Evolutionary conservation across 2,797 vertebrate species (phyloP).

Genomic region (Cuculus canorus): DNA sequence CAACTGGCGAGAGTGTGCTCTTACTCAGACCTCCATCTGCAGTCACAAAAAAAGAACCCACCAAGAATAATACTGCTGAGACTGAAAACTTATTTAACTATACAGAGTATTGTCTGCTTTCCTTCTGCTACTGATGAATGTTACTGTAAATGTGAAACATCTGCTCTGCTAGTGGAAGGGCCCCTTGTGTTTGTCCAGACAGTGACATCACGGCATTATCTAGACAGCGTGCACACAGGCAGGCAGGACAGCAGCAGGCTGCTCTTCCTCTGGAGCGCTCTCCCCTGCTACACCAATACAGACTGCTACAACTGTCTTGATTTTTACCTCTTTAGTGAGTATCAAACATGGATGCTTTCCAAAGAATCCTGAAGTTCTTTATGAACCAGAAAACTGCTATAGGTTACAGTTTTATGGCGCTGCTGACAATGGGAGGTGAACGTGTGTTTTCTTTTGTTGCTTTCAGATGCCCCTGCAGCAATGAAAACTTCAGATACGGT

Average conservation of each 20-base stretch:
- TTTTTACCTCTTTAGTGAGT: not conserved
- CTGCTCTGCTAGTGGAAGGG: not conserved
- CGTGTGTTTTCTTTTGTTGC: slow-evolving; percentile 89
- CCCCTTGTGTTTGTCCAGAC: not conserved
- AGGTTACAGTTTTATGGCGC: slow-evolving; percentile 92
- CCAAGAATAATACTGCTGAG: not conserved
- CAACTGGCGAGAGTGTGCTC: not conserved
- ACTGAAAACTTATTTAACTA: not conserved
- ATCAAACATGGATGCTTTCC: slow-evolving; percentile 86
- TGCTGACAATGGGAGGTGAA: slow-evolving; percentile 90
- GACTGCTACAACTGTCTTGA: accelerated
- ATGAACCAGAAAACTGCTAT: slow-evolving; percentile 87
- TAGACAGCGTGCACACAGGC: not conserved
- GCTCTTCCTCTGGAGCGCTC: slow-evolving; percentile 11
- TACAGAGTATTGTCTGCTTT: not conserved
- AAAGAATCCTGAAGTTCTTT: slow-evolving; percentile 84
- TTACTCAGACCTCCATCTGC: not conserved
- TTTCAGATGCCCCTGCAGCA: slow-evolving; percentile 92
- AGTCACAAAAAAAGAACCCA: not conserved
- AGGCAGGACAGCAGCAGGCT: not conserved
- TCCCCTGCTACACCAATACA: not conserved
- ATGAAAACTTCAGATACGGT: slow-evolving; percentile 87
- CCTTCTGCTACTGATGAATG: accelerated
- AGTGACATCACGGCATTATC: slow-evolving; percentile 35
- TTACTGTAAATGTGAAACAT: not conserved